Conservation (phyloP, 2,113 vertebrate species). For the Xenopus borealis region DNA sequence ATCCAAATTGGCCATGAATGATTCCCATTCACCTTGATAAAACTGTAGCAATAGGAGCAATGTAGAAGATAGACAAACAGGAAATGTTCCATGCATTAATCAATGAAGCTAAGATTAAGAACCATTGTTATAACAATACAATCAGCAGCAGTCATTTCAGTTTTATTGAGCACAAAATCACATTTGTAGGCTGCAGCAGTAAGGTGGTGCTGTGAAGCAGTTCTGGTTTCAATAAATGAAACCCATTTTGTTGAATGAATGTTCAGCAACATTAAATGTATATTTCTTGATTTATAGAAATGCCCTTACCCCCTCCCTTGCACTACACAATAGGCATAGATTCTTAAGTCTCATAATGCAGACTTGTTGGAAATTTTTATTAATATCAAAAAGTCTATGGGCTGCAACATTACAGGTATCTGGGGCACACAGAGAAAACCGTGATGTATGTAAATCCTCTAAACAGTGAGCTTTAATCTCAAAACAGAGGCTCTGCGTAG, state of each 20-base stretch:
- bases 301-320: not conserved
- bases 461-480: slow-evolving; percentile 6
- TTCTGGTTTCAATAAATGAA: slow-evolving; percentile 10
- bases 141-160: not conserved
- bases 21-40: slow-evolving; percentile 30
- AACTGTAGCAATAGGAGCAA: slow-evolving; percentile 16
- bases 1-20: slow-evolving; percentile 37
- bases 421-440: slow-evolving; percentile 12
- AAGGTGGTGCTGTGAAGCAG: slow-evolving; percentile 11
- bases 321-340: not conserved
- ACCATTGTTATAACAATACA: slow-evolving; percentile 8
- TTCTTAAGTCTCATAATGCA: slow-evolving; percentile 6
- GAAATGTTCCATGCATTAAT: slow-evolving; percentile 7
- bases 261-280: slow-evolving; percentile 5
- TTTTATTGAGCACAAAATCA: slow-evolving; percentile 8
- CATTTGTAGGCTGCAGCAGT: not conserved
- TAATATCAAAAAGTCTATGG: slow-evolving; percentile 17
- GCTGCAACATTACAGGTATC: not conserved
- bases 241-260: not conserved
- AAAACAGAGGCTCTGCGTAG: slow-evolving; percentile 6
- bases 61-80: slow-evolving; percentile 9
- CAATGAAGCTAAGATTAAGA: slow-evolving; percentile 20
- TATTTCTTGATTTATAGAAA: slow-evolving; percentile 19
- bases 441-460: slow-evolving; percentile 31
- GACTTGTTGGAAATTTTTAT: not conserved